A percentile compares a stretch with the other conserved stretches of the same genome.
phyloP scores from a whole-genome alignment of 1,140 invertebrate genomes.

The Riptortus pedestris region DNA sequence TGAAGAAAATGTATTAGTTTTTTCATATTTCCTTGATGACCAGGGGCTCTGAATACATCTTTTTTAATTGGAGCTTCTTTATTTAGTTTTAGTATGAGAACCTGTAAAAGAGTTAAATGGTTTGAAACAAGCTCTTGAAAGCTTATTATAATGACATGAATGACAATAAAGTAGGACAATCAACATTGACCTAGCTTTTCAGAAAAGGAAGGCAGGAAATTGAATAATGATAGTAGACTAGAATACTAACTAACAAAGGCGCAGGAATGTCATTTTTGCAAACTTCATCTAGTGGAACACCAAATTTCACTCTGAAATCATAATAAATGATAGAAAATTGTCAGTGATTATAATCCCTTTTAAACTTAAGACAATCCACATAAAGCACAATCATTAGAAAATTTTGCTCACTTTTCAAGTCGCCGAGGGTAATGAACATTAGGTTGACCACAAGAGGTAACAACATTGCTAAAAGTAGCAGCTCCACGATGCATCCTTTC shows the following conservation, averaged over 20 bases:
- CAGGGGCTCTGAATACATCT: slow-evolving; percentile 88
- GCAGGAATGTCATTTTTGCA: slow-evolving; percentile 89
- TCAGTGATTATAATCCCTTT: slow-evolving; percentile 21
- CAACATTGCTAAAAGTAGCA: slow-evolving; percentile 76
- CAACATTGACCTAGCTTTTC: not conserved
- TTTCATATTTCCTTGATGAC: slow-evolving; percentile 89
- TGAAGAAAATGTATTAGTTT: slow-evolving; percentile 91
- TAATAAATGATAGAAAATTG: slow-evolving; percentile 22
- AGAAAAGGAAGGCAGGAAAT: slow-evolving; percentile 5
- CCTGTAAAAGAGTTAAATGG: slow-evolving; percentile 42
- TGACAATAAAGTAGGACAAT: slow-evolving; percentile 10
- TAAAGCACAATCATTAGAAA: too few relatives aligned
- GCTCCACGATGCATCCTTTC: slow-evolving; percentile 78
- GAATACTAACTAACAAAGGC: slow-evolving; percentile 62
- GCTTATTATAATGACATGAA: slow-evolving; percentile 1
- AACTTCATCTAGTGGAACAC: slow-evolving; percentile 75
- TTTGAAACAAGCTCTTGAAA: slow-evolving; percentile 3
- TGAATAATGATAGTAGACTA: not conserved
- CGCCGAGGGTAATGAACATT: slow-evolving; percentile 61
- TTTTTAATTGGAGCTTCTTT: slow-evolving; percentile 86
- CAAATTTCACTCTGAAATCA: slow-evolving; percentile 74
- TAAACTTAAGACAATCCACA: slow-evolving; percentile 23
- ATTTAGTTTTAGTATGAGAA: slow-evolving; percentile 85
- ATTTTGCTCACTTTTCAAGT: slow-evolving; percentile 65
- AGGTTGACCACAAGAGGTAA: slow-evolving; percentile 75